phyloP scores from a whole-genome alignment of 1,140 invertebrate genomes.

The Drosophila pruinosa region DNA sequence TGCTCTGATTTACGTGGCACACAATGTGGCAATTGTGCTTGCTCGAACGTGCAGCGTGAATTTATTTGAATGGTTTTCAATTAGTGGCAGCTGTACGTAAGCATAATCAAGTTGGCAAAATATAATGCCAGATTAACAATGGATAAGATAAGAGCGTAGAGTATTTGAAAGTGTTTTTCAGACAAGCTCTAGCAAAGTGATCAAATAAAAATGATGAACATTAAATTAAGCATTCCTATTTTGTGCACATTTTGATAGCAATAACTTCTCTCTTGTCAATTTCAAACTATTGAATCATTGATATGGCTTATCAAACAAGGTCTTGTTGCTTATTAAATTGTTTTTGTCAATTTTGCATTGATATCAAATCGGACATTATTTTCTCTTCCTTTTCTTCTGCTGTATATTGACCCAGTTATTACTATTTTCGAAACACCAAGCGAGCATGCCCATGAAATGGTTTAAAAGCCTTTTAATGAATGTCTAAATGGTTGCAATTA shows the following conservation, averaged over 20 bases:
- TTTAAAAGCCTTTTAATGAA: conserved; percentile 24
- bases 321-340: too few relatives aligned
- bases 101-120: neutral
- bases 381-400: neutral
- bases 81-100: neutral
- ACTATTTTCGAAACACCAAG: neutral
- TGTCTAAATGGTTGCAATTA: neutral
- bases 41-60: neutral
- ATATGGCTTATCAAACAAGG: too few relatives aligned
- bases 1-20: conserved; percentile 15
- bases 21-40: conserved; percentile 13
- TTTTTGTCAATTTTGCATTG: neutral
- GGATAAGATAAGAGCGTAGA: too few relatives aligned
- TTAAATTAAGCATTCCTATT: too few relatives aligned
- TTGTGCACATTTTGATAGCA: too few relatives aligned
- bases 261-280: too few relatives aligned
- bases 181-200: too few relatives aligned
- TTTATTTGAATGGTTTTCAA: conserved; percentile 36
- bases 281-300: too few relatives aligned
- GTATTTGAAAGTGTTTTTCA: too few relatives aligned
- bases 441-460: conserved; percentile 12
- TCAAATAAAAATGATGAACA: too few relatives aligned
- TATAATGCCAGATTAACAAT: too few relatives aligned
- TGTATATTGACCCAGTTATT: neutral
- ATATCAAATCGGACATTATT: neutral